Base-by-base conservation (phyloP, 2,888 invertebrate genomes). In the Acrobasis repandana region DNA sequence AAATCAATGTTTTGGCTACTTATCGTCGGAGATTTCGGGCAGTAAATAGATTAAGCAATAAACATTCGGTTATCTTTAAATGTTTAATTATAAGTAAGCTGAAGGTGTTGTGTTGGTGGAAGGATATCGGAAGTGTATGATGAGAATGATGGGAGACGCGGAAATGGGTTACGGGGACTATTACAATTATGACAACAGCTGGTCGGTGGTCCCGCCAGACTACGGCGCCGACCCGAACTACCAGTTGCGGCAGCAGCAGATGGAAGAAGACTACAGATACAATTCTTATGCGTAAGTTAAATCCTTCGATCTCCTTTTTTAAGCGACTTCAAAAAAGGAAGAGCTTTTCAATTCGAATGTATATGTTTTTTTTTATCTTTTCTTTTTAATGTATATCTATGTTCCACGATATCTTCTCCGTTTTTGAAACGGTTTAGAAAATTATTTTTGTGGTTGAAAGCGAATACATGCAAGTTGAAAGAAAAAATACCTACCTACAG, bases 201-300 rank as follows among this genome's bases (percentile, higher is more conserved):
- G 95, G 95, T 93, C 95, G 63, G 93, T 95, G 69, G 94, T 95
- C 69, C 95, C 95, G 10, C 94, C 95, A 75, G 95, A 95, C 83
- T 96, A 95, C 80, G 93, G 94, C 48, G 92, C 90, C 65, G 90
- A 90, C 80, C 93, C 86, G 8, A 77, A 72, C 58, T 88, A 85
- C 72, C 89, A 87, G 71, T 71, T 81, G 9, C 76, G 90, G 1
- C 89, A 88, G 67, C 83, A 86, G 59, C 88, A 85, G 63, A 62
- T 77, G 4, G 95, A 95, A 51, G 95, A 96, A 58, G 96, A 95
- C 75, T 95, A 95, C 81, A 93, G 95, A 90, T 94, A 92, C 69
- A 90, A 87, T 59, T 88, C 88, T 49, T 94, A 94, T 77, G 90
- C 93, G 94, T 94, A 85, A 94, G 94, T 93, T 59, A 43, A 28